Evolutionary conservation across 2,888 invertebrate genomes (phyloP).

Genomic region (Drosophila lutescens): DNA sequence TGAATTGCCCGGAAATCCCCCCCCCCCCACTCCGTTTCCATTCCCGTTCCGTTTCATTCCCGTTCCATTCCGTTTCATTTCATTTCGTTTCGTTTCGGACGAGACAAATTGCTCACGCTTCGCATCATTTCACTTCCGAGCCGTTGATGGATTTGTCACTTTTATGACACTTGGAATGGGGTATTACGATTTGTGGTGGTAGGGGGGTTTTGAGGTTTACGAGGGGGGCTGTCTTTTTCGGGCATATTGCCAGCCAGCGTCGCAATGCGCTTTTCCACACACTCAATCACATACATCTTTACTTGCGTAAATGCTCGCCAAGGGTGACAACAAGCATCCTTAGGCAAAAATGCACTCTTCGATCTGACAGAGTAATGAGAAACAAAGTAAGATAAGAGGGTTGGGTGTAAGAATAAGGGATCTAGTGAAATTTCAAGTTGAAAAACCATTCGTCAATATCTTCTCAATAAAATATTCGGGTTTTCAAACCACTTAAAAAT

Average conservation of each 20-base stretch:
- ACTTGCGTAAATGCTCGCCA: not conserved
- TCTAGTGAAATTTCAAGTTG: too few relatives aligned
- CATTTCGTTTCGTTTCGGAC: conserved; percentile 55
- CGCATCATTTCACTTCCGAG: conserved; percentile 63
- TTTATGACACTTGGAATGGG: conserved; percentile 55
- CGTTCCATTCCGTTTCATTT: conserved; percentile 22
- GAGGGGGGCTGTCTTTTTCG: not conserved
- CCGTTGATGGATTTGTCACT: conserved; percentile 72
- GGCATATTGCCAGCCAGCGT: conserved; percentile 14
- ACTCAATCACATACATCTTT: not conserved
- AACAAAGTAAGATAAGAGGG: too few relatives aligned
- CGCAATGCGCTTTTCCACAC: conserved; percentile 30
- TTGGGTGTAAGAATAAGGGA: too few relatives aligned
- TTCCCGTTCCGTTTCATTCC: conserved; percentile 8
- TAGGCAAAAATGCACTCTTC: conserved; percentile 19
- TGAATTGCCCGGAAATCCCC: conserved; percentile 10
- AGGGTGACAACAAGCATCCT: conserved; percentile 1
- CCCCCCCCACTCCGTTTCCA: not conserved
- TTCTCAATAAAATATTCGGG: too few relatives aligned
- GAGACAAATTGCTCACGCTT: conserved; percentile 68
- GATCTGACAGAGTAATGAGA: conserved; percentile 9
- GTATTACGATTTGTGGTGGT: not conserved
- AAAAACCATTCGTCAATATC: too few relatives aligned
- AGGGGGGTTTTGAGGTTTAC: not conserved
- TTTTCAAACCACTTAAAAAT: too few relatives aligned